A percentile compares a stretch with the other conserved stretches of the same genome.
phyloP scores from a whole-genome alignment of 1,140 invertebrate genomes.

The Aricia agestis region DNA sequence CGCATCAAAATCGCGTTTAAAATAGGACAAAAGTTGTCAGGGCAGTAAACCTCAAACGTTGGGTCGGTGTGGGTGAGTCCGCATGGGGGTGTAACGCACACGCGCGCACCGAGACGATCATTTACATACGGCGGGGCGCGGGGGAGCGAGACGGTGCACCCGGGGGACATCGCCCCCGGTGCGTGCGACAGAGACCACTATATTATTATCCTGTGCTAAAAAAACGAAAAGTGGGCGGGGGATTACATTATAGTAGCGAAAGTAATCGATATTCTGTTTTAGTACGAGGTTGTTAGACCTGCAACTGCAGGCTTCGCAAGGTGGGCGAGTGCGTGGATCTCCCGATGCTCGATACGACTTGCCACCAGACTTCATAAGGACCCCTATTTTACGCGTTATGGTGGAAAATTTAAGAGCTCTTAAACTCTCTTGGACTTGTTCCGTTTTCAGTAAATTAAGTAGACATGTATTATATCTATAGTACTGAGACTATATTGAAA shows the following conservation, averaged over 20 bases:
- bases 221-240: conserved; percentile 77
- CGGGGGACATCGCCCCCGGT: conserved; percentile 39
- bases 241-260: conserved; percentile 77
- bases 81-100: conserved; percentile 48
- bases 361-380: not conserved
- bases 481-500: no score
- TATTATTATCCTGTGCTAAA: conserved; percentile 76
- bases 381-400: not conserved
- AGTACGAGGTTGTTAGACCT: conserved; percentile 69
- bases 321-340: conserved; percentile 31
- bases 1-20: conserved; percentile 65
- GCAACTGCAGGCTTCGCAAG: conserved; percentile 64
- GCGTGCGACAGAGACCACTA: conserved; percentile 70
- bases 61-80: conserved; percentile 39
- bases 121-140: conserved; percentile 68
- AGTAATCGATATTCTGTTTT: conserved; percentile 79
- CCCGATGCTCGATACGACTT: conserved; percentile 1
- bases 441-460: not conserved
- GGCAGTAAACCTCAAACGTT: conserved; percentile 69
- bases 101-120: conserved; percentile 59
- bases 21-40: conserved; percentile 72
- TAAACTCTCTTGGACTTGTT: not conserved
- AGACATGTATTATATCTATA: no score
- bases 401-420: not conserved
- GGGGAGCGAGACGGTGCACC: conserved; percentile 62